These are phyloP conservation scores for Salmo trutta DNA, from an alignment of 2,797 vertebrate species.

Conservation along the genomic window DNA sequence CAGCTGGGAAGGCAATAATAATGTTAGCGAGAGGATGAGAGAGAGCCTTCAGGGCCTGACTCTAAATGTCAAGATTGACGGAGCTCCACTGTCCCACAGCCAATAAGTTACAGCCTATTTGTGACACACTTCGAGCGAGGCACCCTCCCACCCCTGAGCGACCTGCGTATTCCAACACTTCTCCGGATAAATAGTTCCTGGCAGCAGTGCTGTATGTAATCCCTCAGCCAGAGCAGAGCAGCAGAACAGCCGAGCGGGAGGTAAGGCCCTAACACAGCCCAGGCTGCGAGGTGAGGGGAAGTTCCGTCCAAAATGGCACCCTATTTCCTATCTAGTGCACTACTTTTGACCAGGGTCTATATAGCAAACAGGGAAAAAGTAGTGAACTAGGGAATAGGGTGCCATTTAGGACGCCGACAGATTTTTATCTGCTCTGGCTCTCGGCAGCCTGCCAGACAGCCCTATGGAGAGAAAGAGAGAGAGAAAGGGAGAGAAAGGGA, in stretches of 20 bases:
- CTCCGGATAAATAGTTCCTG: conserved; percentile 1
- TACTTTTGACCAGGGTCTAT: too few species aligned
- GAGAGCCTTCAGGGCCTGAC: neutral
- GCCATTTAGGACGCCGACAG: neutral
- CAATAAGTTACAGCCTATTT: conserved; percentile 20
- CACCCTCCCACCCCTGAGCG: neutral
- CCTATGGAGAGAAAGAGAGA: neutral
- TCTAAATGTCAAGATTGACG: neutral
- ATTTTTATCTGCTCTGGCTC: neutral
- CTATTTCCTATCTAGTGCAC: neutral
- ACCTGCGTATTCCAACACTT: conserved; percentile 1
- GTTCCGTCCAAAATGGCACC: neutral
- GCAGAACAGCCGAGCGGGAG: neutral
- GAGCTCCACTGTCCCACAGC: neutral
- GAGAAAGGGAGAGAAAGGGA: neutral
- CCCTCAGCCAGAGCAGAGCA: conserved; percentile 4
- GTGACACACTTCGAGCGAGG: neutral
- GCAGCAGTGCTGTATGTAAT: neutral
- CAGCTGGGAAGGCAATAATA: neutral
- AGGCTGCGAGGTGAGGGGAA: neutral
- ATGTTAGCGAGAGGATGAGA: neutral
- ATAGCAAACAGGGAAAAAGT: neutral
- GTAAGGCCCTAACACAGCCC: neutral
- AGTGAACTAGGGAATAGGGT: neutral
- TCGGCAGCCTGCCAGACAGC: neutral